Percentiles rank a stretch among this genome's conserved stretches.
These are phyloP conservation scores for Scalopus aquaticus DNA, from an alignment of 2,113 vertebrate species.

Conservation along the genomic window DNA sequence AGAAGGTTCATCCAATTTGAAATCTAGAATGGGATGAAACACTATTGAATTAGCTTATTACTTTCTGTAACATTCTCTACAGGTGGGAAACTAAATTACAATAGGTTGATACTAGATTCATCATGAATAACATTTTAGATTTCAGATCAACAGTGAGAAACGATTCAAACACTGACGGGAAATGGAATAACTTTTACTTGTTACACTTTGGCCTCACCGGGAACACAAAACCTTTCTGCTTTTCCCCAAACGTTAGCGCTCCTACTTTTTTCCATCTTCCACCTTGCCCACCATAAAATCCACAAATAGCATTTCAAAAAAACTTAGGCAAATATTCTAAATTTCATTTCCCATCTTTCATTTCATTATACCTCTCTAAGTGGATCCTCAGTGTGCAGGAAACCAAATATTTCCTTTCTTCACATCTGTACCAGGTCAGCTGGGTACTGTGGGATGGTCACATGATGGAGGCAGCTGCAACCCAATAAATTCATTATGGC, in stretches of 20 bases:
- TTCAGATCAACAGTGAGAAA: slow-evolving; percentile 38
- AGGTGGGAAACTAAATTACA: slow-evolving; percentile 34
- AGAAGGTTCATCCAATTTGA: not conserved
- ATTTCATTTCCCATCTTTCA: not conserved
- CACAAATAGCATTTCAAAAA: not conserved
- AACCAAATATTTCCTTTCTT: slow-evolving; percentile 9
- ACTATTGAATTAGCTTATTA: slow-evolving; percentile 45
- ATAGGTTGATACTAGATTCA: slow-evolving; percentile 22
- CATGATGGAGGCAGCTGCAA: not conserved
- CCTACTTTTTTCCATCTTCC: not conserved
- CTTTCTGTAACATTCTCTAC: slow-evolving; percentile 34
- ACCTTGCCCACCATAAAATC: not conserved
- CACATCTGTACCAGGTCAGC: not conserved
- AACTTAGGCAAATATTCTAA: not conserved
- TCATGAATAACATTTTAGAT: slow-evolving; percentile 16
- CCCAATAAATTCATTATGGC: not conserved
- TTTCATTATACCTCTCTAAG: not conserved
- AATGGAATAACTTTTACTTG: slow-evolving; percentile 33
- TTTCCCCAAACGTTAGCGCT: not conserved
- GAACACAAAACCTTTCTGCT: not conserved
- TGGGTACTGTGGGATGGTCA: not conserved
- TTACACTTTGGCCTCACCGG: not conserved
- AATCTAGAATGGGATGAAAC: slow-evolving; percentile 17
- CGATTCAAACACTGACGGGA: slow-evolving; percentile 1
- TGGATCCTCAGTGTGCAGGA: not conserved